Evolutionary conservation across 30 jellyfish, hydroid and myxozoan species (phyloP).

Genomic region (Cassiopea andromeda): DNA sequence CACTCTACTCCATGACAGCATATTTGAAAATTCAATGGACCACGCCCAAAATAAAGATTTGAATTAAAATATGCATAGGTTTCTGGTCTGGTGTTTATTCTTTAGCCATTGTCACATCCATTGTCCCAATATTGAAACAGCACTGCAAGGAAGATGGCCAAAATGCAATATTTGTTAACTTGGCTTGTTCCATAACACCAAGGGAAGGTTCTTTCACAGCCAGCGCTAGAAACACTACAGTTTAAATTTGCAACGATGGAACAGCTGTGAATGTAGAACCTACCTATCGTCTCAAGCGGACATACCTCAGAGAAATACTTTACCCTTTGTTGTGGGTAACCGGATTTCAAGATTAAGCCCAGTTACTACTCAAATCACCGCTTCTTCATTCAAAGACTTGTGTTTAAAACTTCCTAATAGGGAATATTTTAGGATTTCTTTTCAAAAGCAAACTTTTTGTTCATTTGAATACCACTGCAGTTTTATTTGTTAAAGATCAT

Average conservation of each 20-base stretch:
- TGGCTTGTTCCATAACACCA: neutral
- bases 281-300: neutral
- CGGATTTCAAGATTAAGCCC: slow-evolving; percentile 70
- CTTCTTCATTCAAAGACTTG: slow-evolving; percentile 29
- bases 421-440: slow-evolving; percentile 14
- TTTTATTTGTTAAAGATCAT: neutral
- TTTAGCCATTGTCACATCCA: neutral
- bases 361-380: slow-evolving; percentile 15
- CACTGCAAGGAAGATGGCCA: neutral
- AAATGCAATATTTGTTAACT: neutral
- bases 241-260: neutral
- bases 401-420: slow-evolving; percentile 28
- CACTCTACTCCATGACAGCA: neutral
- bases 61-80: neutral
- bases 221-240: neutral
- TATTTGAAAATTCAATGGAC: neutral
- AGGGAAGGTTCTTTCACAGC: neutral
- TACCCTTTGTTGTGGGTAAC: slow-evolving; percentile 48
- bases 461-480: neutral
- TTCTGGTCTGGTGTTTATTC: neutral
- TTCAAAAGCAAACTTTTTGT: neutral
- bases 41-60: neutral
- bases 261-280: slow-evolving; percentile 37
- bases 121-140: neutral
- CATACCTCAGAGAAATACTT: neutral